Conservation (phyloP, 2,113 vertebrate species). For the Melospiza georgiana region DNA sequence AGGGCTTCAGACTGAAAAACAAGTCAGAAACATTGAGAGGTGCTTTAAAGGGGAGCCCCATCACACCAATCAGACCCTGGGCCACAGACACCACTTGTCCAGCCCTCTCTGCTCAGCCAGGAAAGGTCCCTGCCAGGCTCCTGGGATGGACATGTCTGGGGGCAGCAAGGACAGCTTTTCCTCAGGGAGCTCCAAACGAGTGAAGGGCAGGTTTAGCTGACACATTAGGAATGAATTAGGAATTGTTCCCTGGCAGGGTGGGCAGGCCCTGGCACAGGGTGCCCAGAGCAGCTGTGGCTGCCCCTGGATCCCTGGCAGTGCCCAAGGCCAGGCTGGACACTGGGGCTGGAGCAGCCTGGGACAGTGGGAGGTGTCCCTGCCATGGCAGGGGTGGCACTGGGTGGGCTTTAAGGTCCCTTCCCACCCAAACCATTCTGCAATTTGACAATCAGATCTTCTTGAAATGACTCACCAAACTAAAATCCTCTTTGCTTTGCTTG, state of each 20-base stretch:
- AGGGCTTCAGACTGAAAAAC: neutral
- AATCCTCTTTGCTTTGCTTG: neutral
- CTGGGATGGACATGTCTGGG: neutral
- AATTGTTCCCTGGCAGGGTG: accelerated
- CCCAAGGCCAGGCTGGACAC: accelerated
- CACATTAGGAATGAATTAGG: neutral
- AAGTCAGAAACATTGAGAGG: neutral
- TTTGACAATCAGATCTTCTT: neutral
- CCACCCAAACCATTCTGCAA: neutral
- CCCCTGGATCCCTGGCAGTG: neutral
- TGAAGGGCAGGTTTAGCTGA: neutral
- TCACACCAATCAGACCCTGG: neutral
- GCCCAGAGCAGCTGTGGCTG: too few species aligned
- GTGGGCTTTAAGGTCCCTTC: neutral
- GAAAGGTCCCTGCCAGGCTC: neutral
- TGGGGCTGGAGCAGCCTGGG: neutral
- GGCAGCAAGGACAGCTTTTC: neutral
- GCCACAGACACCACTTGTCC: neutral
- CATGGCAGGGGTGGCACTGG: neutral
- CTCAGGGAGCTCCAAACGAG: neutral
- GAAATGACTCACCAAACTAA: neutral
- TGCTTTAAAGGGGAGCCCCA: neutral
- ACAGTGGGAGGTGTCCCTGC: neutral
- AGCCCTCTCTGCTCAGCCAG: neutral
- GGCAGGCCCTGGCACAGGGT: neutral